Evolutionary conservation across 2,113 vertebrate species (phyloP), one percentile per base, ranked within the genome.

Genomic region (Upupa epops): DNA sequence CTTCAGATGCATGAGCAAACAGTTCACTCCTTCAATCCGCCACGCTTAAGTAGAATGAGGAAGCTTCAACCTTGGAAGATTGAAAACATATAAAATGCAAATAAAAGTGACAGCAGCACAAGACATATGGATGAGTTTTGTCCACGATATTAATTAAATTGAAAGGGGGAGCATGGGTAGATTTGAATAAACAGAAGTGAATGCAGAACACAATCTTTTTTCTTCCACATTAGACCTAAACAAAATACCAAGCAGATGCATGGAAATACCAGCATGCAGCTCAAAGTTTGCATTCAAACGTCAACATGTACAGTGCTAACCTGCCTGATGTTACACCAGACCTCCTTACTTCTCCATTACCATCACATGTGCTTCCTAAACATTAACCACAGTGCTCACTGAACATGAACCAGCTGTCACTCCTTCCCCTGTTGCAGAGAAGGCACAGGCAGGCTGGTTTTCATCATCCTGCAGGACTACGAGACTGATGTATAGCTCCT

Each of bases 391-490:
- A 61, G 68, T 0, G 0, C 71, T 71, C 69, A 32, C 29, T 49
- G 64, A 88, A 81, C 75, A 73, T 26, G 20, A 76, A 94, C 73
- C 49, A 82, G 36, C 55, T 88, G 78, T 81, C 83, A 76, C 56
- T 83, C 63, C 74, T 84, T 26, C 40, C 42, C 8, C 31, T 72
- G 56, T 10, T 61, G 40, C 75, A 83, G 42, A 54, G 71, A 14
- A 83, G 71, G 49, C 55, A 72, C 18, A 34, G 84, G 72, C 55
- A 74, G 40, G 36, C 77, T 96, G 77, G 60, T 94, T 91, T 90
- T 80, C 72, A 84, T 94, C 93, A 82, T 29, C 32, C 51, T 56
- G 60, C 11, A 87, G 17, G 51, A 73, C 37, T 42, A 82, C 48
- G 49, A 68, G 32, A 25, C 81, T 42, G 13, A 78, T 31, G 22